Base-by-base conservation (phyloP, 2,888 invertebrate species). In the Ectobius pallidus region DNA sequence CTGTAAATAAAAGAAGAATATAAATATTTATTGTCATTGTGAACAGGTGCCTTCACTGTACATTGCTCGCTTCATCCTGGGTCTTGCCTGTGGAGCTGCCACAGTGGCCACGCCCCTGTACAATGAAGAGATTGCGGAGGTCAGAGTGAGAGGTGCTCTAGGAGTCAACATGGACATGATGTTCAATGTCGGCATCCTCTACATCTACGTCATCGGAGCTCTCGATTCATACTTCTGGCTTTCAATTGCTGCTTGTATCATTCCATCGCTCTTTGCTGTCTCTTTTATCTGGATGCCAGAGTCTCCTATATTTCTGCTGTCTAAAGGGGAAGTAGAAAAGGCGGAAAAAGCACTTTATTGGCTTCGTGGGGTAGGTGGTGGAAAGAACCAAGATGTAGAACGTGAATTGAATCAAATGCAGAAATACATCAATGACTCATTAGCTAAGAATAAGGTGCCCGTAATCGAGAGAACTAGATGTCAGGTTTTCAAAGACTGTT, bases 101-200 rank as follows among this genome's bases (percentile, higher is more conserved):
- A 83, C 83, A 2, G 77, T 82, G 27, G 81, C 81, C 14, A 82
- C 81, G 3, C 85, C 86, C 0, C 81, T 86, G 67, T 82, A 81
- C 77, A 78, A 79, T 39, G 78, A 79, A 18, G 87, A 87, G 77
- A 82, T 84, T 3, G 81, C 85, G 0, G 82, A 83, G 9, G 82
- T 82, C 39, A 78, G 81, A 9, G 78, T 83, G 22, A 80, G 87
- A 39, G 87, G 87, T 1, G 79, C 82, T 32, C 78, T 86, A 1
- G 86, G 86, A 3, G 81, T 85, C 9, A 83, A 84, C 44, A 83
- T 85, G 72, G 86, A 87, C 78, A 78, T 87, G 32, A 81, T 81
- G 75, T 80, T 86, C 39, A 83, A 83, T 11, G 75, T 84, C 9
- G 87, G 87, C 3, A 85, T 86, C 44, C 78, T 86, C 9, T 78